Evolutionary conservation across 2,888 invertebrate genomes (phyloP), one percentile per base, ranked within the genome.

Genomic region (Cordilura impudica): DNA sequence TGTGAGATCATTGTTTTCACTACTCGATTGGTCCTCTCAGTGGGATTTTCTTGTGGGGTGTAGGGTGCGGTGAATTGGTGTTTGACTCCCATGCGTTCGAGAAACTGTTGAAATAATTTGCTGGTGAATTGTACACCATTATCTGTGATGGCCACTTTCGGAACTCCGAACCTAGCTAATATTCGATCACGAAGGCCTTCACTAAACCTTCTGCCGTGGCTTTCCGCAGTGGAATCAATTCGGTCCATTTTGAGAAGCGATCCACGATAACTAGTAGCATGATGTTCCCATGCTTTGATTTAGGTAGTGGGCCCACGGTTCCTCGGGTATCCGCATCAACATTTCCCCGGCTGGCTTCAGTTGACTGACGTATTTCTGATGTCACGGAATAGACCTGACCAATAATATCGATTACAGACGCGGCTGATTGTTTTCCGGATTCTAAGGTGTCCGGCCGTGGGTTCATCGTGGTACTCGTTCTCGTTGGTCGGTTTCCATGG

Each of bases 21-120:
- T 2, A 10, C 21, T 18, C 53, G 16, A 19, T 18, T 53, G 4
- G 53, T 12, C 10, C 53, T 21, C 7, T 53, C 53, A 1, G 53
- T 53, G 2, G 53, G 53, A 7, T 18, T 53, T n/a, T 53, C 53
- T 8, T 53, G 53, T n/a, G 8, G 53, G 12, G 53, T 53, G n/a
- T 53, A 53, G 12, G 53, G 53, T 53, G 53, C 53, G 8, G 53
- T 53, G 19, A 19, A 19, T n/a, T 53, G 26, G 2, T 53, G 53
- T 53, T 21, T 53, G 2, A 53, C 19, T 6, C 10, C 53, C 23
- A 23, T 23, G 8, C 8, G 10, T 21, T 21, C 49, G 3, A 16
- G 8, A 10, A 6, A n/a, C 10, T 39, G 4, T 26, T 26, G 26
- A 6, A 26, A 26, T 4, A 26, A 3, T 4, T 6, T 3, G 6